Percentiles rank a stretch among this genome's conserved stretches.
Evolutionary conservation across 2,113 vertebrate genomes (phyloP).

Genomic region (Acrocephalus kingi): DNA sequence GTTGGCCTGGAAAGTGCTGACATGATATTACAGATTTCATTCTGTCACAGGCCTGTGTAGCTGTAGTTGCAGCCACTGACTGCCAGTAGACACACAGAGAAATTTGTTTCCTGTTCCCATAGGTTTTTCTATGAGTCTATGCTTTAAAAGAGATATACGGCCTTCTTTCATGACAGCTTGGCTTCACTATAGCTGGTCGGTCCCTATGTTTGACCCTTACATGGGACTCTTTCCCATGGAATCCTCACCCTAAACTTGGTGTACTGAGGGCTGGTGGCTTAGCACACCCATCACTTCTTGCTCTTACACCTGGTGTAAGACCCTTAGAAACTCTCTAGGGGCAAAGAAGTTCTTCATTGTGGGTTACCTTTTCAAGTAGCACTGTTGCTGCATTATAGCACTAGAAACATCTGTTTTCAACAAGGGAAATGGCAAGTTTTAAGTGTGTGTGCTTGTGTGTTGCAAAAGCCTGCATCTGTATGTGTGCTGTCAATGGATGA

Average conservation of each 20-base stretch:
- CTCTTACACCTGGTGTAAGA: neutral
- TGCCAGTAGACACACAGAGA: neutral
- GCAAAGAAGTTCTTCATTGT: neutral
- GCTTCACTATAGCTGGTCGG: neutral
- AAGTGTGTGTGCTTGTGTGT: neutral
- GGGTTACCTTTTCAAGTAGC: neutral
- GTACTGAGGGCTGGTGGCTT: neutral
- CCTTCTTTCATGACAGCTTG: neutral
- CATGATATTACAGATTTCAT: neutral
- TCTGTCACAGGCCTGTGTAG: neutral
- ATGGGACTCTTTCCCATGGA: neutral
- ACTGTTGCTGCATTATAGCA: accelerated
- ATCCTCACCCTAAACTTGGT: neutral
- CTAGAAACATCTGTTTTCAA: neutral
- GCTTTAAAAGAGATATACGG: neutral
- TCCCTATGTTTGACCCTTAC: neutral
- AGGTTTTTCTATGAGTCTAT: neutral
- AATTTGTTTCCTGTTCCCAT: neutral
- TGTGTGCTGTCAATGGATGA: neutral
- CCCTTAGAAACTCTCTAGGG: neutral
- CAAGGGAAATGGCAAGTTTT: neutral
- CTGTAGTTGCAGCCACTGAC: neutral
- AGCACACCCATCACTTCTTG: neutral
- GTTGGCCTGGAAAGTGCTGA: neutral
- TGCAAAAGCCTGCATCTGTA: neutral